Evolutionary conservation across 2,797 vertebrate genomes (phyloP), one percentile per base, ranked within the genome.

Genomic region (Oophaga sylvatica): DNA sequence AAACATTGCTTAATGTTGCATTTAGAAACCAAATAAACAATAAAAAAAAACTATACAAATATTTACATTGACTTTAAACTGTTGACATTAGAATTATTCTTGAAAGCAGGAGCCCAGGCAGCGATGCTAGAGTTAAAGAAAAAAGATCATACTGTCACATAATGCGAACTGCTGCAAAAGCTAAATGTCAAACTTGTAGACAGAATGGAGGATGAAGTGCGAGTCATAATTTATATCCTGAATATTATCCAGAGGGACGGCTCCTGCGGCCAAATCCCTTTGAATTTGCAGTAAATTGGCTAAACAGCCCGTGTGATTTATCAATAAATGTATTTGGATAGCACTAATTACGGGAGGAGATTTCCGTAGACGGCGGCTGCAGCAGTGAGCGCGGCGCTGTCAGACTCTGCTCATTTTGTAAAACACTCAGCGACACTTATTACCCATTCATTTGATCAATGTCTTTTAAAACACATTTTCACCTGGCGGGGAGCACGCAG

Each of bases 391-490:
- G 75, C 15, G 13, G 41, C 41, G 0, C 83, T 76, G 57, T 75
- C 82, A 84, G 82, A 62, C 29, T 3, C 57, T 59, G 65, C 62
- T 84, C 83, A 84, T 84, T 84, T 84, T 76, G 59, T 29, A 80
- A 79, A 87, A 80, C 67, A 16, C 68, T 81, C 67, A 26, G 6
- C 71, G 85, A 87, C 85, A 87, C 78, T 81, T 87, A 87, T 87
- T 87, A 87, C 78, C 78, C 85, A 87, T 87, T 87, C 79, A 81
- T 81, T 87, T 87, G 85, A 87, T 87, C 78, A 75, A 87, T 87
- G 85, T 75, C 78, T 62, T 87, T 87, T 81, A 71, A 75, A 80
- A 80, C 67, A 35, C 65, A 70, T 87, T 87, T 79, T 56, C 78
- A 81, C 85, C 85, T 87, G 78, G 85, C 85, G 80, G 84, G 84